phyloP scores from a whole-genome alignment of 2,797 vertebrate genomes.

The Megaceryle alcyon region DNA sequence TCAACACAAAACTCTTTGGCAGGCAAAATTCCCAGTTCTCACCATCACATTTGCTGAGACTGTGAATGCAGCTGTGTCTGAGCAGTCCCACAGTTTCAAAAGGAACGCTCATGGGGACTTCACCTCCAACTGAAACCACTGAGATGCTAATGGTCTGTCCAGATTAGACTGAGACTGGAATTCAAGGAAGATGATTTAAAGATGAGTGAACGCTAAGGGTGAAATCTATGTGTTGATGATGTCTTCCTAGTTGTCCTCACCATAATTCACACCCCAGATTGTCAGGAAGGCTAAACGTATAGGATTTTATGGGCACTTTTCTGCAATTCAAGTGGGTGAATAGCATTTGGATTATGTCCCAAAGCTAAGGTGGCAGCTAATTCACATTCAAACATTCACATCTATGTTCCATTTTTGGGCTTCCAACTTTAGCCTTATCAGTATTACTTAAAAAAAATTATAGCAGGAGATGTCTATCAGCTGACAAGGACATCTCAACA shows the following conservation, averaged over 20 bases:
- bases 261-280: background rate
- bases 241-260: background rate
- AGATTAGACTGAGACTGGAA: background rate
- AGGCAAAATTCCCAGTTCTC: background rate
- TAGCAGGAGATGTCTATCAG: too few species aligned
- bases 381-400: background rate
- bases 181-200: background rate
- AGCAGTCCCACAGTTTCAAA: background rate
- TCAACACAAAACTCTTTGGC: background rate
- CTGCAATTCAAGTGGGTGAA: background rate
- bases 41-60: background rate
- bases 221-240: background rate
- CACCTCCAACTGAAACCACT: background rate
- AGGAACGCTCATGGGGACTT: background rate
- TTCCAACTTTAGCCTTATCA: background rate
- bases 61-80: accelerated
- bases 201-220: background rate
- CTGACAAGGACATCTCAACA: background rate
- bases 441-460: too few species aligned
- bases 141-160: background rate
- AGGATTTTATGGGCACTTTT: background rate
- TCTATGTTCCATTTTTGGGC: background rate
- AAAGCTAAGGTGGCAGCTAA: background rate
- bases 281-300: background rate
- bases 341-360: background rate